These are phyloP conservation scores for Luffia ferchaultella DNA, from an alignment of 2,888 invertebrate genomes.

Conservation along the genomic window DNA sequence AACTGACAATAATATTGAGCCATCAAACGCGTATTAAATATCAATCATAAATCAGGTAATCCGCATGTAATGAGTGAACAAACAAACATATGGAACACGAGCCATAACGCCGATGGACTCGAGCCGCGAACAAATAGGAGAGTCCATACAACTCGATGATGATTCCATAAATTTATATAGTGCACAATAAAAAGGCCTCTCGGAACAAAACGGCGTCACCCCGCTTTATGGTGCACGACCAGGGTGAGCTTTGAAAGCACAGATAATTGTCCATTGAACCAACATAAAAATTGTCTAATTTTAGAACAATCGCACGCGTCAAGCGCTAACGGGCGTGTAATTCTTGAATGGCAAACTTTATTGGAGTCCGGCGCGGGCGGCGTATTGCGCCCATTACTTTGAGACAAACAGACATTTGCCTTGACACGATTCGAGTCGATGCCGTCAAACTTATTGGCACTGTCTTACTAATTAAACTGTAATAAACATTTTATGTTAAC, in stretches of 20 bases:
- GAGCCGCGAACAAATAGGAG: conserved; percentile 41
- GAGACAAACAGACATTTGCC: conserved; percentile 29
- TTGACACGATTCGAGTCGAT: conserved; percentile 29
- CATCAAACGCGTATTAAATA: background rate
- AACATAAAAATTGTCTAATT: conserved; percentile 21
- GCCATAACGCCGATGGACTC: conserved; percentile 58
- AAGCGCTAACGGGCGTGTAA: conserved; percentile 41
- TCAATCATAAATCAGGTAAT: background rate
- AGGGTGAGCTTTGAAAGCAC: conserved; percentile 27
- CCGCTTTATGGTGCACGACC: conserved; percentile 40
- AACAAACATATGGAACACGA: conserved; percentile 54
- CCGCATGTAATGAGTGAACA: conserved; percentile 27
- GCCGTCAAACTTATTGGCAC: conserved; percentile 23
- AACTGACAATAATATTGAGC: background rate
- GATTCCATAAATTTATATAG: conserved; percentile 65
- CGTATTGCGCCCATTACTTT: conserved; percentile 21
- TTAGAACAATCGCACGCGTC: conserved; percentile 28
- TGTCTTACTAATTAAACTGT: conserved; percentile 39
- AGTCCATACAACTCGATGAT: conserved; percentile 62
- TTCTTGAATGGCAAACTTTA: conserved; percentile 24
- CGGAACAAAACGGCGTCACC: conserved; percentile 57
- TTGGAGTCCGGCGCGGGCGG: background rate
- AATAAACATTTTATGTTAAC: conserved; percentile 27
- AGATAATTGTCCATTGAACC: conserved; percentile 34
- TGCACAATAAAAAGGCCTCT: conserved; percentile 56